Evolutionary conservation across 2,113 vertebrate species (phyloP).

Genomic region (Mola mola): DNA sequence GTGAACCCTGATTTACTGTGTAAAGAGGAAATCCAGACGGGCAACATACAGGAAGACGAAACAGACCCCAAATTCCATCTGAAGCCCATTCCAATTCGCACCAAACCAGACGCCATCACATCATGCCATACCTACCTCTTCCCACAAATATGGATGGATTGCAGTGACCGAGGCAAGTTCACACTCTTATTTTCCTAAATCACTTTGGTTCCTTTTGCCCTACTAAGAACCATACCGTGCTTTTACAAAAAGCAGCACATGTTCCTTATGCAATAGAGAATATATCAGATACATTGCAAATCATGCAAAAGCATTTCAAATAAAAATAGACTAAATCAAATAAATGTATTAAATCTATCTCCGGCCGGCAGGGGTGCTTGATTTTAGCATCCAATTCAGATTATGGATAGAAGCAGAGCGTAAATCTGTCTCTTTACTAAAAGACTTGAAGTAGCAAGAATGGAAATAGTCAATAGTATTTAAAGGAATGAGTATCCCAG

Average conservation of each 20-base stretch:
- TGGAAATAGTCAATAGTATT: background rate
- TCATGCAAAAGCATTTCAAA: background rate
- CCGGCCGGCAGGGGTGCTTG: constrained; percentile 3
- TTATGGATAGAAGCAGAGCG: background rate
- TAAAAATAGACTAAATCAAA: constrained; percentile 16
- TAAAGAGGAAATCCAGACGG: constrained; percentile 49
- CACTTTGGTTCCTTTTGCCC: background rate
- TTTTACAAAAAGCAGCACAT: too few species aligned
- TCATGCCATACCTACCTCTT: constrained; percentile 90
- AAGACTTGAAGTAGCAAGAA: too few species aligned
- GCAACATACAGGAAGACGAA: constrained; percentile 6
- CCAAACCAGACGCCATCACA: constrained; percentile 84
- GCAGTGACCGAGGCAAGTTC: constrained; percentile 89
- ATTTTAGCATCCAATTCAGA: constrained; percentile 18
- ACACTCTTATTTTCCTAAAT: background rate
- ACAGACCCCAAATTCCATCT: constrained; percentile 29
- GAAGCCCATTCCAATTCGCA: constrained; percentile 63
- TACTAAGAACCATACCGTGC: too few species aligned
- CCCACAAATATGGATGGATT: constrained; percentile 88
- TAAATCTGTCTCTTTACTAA: too few species aligned
- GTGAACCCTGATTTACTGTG: constrained; percentile 86
- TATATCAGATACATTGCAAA: background rate
- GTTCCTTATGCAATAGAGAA: too few species aligned
- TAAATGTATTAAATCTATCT: background rate
- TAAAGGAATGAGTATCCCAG: constrained; percentile 79